Conservation (phyloP, 1,140 invertebrate genomes). For the Diploscapter pachys region DNA sequence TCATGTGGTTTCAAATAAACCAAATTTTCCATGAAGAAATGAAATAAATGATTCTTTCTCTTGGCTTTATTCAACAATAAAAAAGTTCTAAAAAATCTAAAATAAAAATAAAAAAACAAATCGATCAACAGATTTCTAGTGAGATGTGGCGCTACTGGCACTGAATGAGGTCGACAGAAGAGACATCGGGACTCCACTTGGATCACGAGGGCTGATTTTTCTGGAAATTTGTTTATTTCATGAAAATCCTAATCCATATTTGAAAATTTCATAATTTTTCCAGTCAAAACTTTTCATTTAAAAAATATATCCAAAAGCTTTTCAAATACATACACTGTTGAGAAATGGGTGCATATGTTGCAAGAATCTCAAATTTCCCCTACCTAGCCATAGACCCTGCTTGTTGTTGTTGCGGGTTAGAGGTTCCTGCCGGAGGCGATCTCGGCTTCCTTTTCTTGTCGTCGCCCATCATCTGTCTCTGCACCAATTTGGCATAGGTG, state of each 20-base stretch:
- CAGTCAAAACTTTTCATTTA: neutral
- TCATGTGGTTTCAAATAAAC: too few relatives aligned
- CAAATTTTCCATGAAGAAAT: too few relatives aligned
- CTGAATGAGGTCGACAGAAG: constrained; percentile 30
- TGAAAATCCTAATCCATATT: too few relatives aligned
- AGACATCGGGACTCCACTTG: constrained; percentile 19
- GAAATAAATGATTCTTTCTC: too few relatives aligned
- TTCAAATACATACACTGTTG: neutral
- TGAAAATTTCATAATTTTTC: neutral
- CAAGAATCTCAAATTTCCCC: neutral
- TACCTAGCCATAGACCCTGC: constrained; percentile 1
- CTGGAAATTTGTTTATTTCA: neutral
- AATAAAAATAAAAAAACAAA: too few relatives aligned
- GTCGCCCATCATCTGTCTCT: constrained; percentile 37
- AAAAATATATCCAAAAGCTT: neutral
- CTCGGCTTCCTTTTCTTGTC: constrained; percentile 15
- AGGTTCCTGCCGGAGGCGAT: constrained; percentile 13
- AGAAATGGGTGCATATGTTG: neutral
- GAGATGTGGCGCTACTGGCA: too few relatives aligned
- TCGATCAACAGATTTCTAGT: too few relatives aligned
- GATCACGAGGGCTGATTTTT: neutral
- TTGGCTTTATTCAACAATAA: too few relatives aligned
- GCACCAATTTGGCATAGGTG: constrained; percentile 30
- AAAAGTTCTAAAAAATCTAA: too few relatives aligned
- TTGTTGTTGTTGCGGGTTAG: constrained; percentile 3